Evolutionary conservation across 1,140 invertebrate genomes (phyloP).

Genomic region (Pseudomyrmex concolor): DNA sequence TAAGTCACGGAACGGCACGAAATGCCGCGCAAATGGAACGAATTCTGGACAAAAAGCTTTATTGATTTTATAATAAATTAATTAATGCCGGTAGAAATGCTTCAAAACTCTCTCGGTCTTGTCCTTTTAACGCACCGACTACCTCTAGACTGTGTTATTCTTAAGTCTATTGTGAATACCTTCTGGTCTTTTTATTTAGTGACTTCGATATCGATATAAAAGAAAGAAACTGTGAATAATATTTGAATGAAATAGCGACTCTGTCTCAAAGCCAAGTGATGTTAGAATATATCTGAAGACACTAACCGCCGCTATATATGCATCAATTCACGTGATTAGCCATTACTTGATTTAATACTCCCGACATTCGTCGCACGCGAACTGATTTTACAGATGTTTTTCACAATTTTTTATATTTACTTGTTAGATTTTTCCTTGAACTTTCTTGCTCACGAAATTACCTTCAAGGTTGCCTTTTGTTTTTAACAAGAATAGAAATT

Average conservation of each 20-base stretch:
- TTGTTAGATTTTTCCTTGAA: background rate
- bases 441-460: background rate
- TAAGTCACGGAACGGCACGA: conserved; percentile 50
- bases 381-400: no score
- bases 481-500: conserved; percentile 11
- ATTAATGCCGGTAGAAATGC: conserved; percentile 55
- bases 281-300: no score
- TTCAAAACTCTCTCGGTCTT: background rate
- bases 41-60: conserved; percentile 32
- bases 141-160: conserved; percentile 24
- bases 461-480: background rate
- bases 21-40: conserved; percentile 41
- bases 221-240: background rate
- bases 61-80: conserved; percentile 70
- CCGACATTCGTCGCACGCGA: no score
- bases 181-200: background rate
- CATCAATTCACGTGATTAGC: no score
- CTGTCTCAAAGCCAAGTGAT: no score
- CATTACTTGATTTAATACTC: no score
- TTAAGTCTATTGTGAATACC: conserved; percentile 26
- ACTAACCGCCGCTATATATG: no score
- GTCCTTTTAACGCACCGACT: conserved; percentile 23
- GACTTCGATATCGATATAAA: background rate
- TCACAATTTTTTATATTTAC: no score
- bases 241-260: no score